A percentile compares a stretch with the other conserved stretches of the same genome.
Conservation (phyloP, 2,888 invertebrate species). For the Panorpa germanica region DNA sequence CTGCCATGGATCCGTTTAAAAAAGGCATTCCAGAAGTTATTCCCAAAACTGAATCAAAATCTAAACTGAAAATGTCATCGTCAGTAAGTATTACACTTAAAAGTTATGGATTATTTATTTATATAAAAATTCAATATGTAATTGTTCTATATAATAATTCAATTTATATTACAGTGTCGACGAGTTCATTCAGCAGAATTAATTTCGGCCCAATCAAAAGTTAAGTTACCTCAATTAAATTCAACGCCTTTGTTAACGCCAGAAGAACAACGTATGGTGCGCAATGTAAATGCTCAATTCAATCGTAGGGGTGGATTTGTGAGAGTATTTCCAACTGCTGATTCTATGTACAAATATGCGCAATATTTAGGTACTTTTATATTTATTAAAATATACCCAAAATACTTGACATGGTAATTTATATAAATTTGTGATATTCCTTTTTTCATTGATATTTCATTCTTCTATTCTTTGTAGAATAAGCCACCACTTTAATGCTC, state of each 20-base stretch:
- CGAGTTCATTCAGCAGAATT: slow-evolving; percentile 58
- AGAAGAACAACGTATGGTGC: slow-evolving; percentile 62
- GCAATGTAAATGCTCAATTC: slow-evolving; percentile 59
- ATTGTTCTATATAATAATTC: slow-evolving; percentile 19
- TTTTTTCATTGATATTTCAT: slow-evolving; percentile 10
- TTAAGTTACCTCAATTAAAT: slow-evolving; percentile 11
- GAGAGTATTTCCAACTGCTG: slow-evolving; percentile 74
- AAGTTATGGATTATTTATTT: too few species aligned
- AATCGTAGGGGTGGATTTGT: slow-evolving; percentile 74
- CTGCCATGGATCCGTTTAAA: slow-evolving; percentile 50
- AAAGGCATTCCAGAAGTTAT: slow-evolving; percentile 23
- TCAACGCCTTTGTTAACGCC: slow-evolving; percentile 31
- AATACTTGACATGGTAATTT: too few species aligned
- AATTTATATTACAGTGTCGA: slow-evolving; percentile 31
- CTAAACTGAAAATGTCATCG: too few species aligned
- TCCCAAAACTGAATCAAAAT: slow-evolving; percentile 14
- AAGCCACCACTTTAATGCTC: too few species aligned
- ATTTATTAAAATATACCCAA: slow-evolving; percentile 10
- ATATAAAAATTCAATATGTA: too few species aligned
- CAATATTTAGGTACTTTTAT: slow-evolving; percentile 42
- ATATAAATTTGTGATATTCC: not conserved
- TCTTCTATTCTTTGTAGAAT: too few species aligned
- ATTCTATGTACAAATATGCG: slow-evolving; percentile 71
- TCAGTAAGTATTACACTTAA: too few species aligned
- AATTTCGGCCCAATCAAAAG: slow-evolving; percentile 23